phyloP scores from a whole-genome alignment of 2,888 invertebrate species.

The Fragum sueziense region DNA sequence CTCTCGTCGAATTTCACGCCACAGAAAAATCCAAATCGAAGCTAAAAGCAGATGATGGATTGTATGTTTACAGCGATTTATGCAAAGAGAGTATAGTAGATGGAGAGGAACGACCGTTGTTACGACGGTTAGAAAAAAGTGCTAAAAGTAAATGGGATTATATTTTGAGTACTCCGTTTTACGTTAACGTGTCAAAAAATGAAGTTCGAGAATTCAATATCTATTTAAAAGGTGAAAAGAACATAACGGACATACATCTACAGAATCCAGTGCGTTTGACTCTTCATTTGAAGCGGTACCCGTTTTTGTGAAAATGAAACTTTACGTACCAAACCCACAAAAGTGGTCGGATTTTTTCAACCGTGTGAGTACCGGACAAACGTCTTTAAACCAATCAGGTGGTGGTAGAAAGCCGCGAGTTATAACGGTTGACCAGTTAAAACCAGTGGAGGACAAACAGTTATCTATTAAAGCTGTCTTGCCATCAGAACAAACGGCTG shows the following conservation, averaged over 20 bases:
- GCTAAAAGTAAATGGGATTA: conserved; percentile 11
- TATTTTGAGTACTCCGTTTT: conserved; percentile 7
- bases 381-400: conserved; percentile 37
- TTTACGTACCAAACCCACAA: conserved; percentile 58
- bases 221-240: conserved; percentile 41
- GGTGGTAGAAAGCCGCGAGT: conserved; percentile 27
- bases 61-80: conserved; percentile 14
- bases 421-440: conserved; percentile 31
- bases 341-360: conserved; percentile 50
- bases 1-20: conserved; percentile 16
- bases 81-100: conserved; percentile 20
- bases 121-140: conserved; percentile 23
- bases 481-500: conserved; percentile 45
- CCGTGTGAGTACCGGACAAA: conserved; percentile 33
- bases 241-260: neutral
- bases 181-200: neutral
- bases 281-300: conserved; percentile 35
- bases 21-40: conserved; percentile 4
- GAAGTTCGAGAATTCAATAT: conserved; percentile 35
- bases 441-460: conserved; percentile 15
- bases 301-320: conserved; percentile 28
- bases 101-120: conserved; percentile 17
- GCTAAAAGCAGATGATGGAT: neutral
- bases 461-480: conserved; percentile 43
- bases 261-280: conserved; percentile 40